Conservation (phyloP, 2,113 vertebrate species). For the Chrysochloris asiatica region DNA sequence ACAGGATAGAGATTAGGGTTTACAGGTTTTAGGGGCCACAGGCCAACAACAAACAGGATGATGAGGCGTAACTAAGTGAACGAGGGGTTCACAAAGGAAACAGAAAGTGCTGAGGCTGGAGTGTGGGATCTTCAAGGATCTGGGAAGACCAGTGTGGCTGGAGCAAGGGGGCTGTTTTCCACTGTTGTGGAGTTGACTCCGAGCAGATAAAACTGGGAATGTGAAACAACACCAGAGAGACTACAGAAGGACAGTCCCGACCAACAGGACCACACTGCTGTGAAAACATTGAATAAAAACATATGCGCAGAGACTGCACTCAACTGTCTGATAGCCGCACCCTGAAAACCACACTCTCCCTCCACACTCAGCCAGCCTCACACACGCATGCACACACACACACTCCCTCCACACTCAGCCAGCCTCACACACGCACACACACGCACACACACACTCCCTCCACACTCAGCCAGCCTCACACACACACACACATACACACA, state of each 20-base stretch:
- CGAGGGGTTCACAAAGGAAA: neutral
- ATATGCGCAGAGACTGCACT: neutral
- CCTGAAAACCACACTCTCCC: neutral
- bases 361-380: too few relatives aligned
- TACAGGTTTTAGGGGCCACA: too few relatives aligned
- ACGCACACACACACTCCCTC: too few relatives aligned
- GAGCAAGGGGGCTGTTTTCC: neutral
- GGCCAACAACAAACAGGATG: too few relatives aligned
- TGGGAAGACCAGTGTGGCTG: neutral
- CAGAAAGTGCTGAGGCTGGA: neutral
- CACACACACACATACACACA: too few relatives aligned
- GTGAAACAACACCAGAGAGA: neutral
- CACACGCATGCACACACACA: too few relatives aligned
- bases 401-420: neutral
- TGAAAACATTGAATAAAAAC: neutral
- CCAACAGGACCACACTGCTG: neutral
- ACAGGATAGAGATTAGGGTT: too few relatives aligned
- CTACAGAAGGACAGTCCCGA: neutral
- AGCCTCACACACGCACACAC: too few relatives aligned
- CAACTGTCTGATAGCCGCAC: too few relatives aligned
- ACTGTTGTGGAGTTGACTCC: too few relatives aligned
- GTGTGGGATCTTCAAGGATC: neutral
- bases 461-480: too few relatives aligned
- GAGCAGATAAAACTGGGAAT: neutral
- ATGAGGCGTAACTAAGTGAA: neutral